Percentiles rank a stretch among this genome's conserved stretches.
Conservation (phyloP, 2,113 vertebrate genomes). For the Crotophaga sulcirostris region DNA sequence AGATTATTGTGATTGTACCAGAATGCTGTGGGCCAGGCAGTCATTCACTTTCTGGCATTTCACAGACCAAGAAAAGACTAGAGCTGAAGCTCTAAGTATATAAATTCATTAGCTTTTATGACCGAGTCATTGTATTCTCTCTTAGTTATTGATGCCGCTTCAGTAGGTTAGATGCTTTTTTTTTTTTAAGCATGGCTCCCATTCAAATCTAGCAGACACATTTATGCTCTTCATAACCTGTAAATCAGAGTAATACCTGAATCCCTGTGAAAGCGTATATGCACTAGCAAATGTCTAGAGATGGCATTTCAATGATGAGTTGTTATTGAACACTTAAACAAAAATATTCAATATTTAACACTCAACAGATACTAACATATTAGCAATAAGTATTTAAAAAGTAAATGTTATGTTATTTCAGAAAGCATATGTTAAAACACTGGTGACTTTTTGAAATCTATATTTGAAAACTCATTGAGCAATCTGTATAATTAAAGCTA, state of each 20-base stretch:
- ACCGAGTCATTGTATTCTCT: not conserved
- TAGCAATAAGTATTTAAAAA: constrained; percentile 37
- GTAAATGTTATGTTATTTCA: not conserved
- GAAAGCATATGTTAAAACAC: not conserved
- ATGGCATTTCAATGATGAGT: not conserved
- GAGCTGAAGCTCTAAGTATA: not conserved
- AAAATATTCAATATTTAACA: not conserved
- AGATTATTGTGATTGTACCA: not conserved
- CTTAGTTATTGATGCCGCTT: not conserved
- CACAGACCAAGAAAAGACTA: not conserved
- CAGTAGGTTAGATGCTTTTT: not conserved
- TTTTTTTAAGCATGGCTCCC: not conserved
- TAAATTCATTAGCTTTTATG: not conserved
- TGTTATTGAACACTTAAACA: not conserved
- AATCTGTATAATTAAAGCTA: constrained; percentile 43
- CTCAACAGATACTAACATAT: not conserved
- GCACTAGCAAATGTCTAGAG: not conserved
- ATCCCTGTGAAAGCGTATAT: not conserved
- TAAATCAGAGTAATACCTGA: not conserved
- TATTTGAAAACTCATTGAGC: constrained; percentile 29
- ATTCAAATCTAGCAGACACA: not conserved
- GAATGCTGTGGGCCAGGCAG: not conserved
- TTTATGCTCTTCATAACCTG: not conserved
- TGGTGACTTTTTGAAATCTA: constrained; percentile 3
- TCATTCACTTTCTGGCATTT: not conserved